Evolutionary conservation across 2,888 invertebrate species (phyloP).

Genomic region (Chydorus sphaericus): DNA sequence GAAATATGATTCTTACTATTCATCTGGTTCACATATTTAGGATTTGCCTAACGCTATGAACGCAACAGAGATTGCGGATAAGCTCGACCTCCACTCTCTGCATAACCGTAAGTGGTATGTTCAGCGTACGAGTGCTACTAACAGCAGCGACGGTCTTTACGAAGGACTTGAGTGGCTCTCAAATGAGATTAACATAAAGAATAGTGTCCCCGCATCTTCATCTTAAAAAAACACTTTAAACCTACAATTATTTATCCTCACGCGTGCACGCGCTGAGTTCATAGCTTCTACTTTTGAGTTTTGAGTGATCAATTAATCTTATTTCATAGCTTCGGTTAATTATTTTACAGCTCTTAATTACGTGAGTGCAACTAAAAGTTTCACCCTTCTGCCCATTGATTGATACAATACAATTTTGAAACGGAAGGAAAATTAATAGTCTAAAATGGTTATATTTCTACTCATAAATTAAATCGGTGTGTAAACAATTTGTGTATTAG

Average conservation of each 20-base stretch:
- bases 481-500: too few relatives aligned
- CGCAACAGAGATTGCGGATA: constrained; percentile 98
- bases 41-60: constrained; percentile 99
- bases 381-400: too few relatives aligned
- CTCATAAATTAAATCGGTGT: too few relatives aligned
- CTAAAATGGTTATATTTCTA: too few relatives aligned
- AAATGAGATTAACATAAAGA: constrained; percentile 98
- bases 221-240: background rate
- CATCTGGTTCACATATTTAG: constrained; percentile 34
- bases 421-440: too few relatives aligned
- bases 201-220: constrained; percentile 61
- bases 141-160: constrained; percentile 94
- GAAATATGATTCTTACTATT: background rate
- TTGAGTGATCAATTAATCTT: too few relatives aligned
- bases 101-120: constrained; percentile 98
- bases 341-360: too few relatives aligned
- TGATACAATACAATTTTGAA: too few relatives aligned
- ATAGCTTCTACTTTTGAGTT: too few relatives aligned
- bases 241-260: background rate
- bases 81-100: constrained; percentile 92
- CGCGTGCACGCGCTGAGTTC: background rate
- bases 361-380: too few relatives aligned
- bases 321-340: too few relatives aligned
- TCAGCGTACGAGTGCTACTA: constrained; percentile 96
- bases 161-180: constrained; percentile 99